Percentiles rank a stretch among this genome's conserved stretches.
Conservation (phyloP, 53 echinoderm and acorn worm genomes). For the Temnopleurus reevesii region DNA sequence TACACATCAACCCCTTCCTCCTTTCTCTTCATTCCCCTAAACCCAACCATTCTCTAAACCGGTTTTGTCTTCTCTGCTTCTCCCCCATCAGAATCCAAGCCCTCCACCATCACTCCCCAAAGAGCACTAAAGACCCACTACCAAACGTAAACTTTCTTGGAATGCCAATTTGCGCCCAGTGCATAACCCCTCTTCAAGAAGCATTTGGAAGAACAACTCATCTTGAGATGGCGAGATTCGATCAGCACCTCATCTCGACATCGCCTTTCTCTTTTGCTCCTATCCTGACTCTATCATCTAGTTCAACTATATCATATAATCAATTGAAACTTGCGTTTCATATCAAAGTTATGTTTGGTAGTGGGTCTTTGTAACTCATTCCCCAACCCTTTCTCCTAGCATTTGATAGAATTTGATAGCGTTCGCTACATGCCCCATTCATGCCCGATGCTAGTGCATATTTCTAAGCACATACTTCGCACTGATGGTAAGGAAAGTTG, state of each 20-base stretch:
- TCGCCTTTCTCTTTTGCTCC: background rate
- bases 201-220: conserved; percentile 1
- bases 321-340: background rate
- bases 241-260: background rate
- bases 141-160: conserved; percentile 27
- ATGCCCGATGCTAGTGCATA: too few relatives aligned
- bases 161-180: conserved; percentile 13
- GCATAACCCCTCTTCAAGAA: conserved; percentile 7
- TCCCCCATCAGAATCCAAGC: background rate
- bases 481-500: too few relatives aligned
- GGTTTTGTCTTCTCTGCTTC: conserved; percentile 6
- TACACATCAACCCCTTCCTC: background rate
- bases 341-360: conserved; percentile 46
- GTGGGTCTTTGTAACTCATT: conserved; percentile 57
- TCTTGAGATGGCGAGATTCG: background rate
- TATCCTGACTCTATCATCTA: background rate
- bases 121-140: conserved; percentile 68
- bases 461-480: too few relatives aligned
- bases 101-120: background rate
- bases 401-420: too few relatives aligned
- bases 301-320: background rate
- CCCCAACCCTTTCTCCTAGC: background rate
- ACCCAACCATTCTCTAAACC: conserved; percentile 9
- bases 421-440: too few relatives aligned
- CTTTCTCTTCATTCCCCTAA: background rate